Evolutionary conservation across 2,888 invertebrate genomes (phyloP), one percentile per base, ranked within the genome.

Genomic region (Drosophila setosimentum): DNA sequence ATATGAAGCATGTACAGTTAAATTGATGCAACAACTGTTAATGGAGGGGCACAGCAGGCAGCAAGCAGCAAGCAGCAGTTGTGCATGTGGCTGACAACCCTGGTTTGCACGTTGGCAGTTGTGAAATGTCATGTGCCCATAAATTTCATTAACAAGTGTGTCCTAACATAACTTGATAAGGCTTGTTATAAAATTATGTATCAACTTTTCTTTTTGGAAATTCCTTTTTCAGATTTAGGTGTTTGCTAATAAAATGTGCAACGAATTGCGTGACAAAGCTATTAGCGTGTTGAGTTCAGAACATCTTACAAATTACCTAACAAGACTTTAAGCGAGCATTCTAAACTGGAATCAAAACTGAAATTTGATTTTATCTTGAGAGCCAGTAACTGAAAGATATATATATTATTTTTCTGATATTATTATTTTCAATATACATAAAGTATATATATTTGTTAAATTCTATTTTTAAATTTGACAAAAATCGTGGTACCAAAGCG

Each of bases 1-100:
- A 76, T 73, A 83, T 86, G 83, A 82, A 78, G 82, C 78, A 88
- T 88, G 83, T 67, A 71, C 58, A 77, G 83, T 79, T 76, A 73
- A 70, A 83, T 74, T 70, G 78, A 64, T 61, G 67, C 67, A 67
- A 49, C 80, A 65, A 80, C 79, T 48, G 77, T 51, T 55, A 40
- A 53, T 30, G 37, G 16, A 10, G 37, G 27, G 29, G 7, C 24
- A 30, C 24, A 30, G n/a, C 33, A 45, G 18, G 45, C 35, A 24
- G 30, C 27, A n/a, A 11, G 10, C 16, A 35, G 30, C n/a, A 32
- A 33, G 57, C n/a, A 3, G 13, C 45, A 73, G 68, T 54, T 59
- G 49, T 40, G 30, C 27, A 49, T 18, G 51, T 33, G 18, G 21
- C 35, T 62, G 51, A 42, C 68, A 58, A 64, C 37, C 16, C 73